Base-by-base conservation (phyloP, 1,140 invertebrate genomes). In the Drosophila ogumai region DNA sequence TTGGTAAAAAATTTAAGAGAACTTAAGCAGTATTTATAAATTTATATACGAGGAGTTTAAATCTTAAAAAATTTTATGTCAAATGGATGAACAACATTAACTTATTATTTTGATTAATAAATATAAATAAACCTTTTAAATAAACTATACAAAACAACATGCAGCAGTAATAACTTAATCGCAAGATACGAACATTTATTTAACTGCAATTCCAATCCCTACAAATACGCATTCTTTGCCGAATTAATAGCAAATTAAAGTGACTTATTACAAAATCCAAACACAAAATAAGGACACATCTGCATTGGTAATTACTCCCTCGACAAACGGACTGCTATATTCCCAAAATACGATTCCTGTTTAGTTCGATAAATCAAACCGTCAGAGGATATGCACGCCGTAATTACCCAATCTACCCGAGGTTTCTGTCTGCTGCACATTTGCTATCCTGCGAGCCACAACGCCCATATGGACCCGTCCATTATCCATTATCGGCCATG, bases 401-500 rank as follows among this genome's bases (percentile, higher is more conserved):
- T 41, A 71, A 49, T 56, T 72, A 40, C 28, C 65, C 25, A 58
- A 72, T 34, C 19, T 54, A 3, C 31, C 22, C 13, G 36, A 57
- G 41, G 63, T 32, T 36, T 44, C 19, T 22, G 36, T 28, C 12
- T 15, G 19, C 17, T 69, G 67, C 41, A 25, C 50, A 71, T 58
- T 46, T 40, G 12, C 13, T 15, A 36, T 38, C 34, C 65, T 28
- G 9, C 17, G 50, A 72, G 49, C 67, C 69, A 43, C 52, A 56
- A 40, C 25, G 38, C 43, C 38, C 63, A 50, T 19, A 55, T 38
- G 41, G 15, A 55, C 43, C 28, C 47, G 40, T 44, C 36, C 49
- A 74, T 68, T 74, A 67, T 74, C 34, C 19, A 36, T 67, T 43
- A 40, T 46, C 41, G 40, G 41, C 57, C 43, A 46, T 36, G 50